A percentile compares a stretch with the other conserved stretches of the same genome.
Evolutionary conservation across 2,888 invertebrate species (phyloP).

Genomic region (Bombylius major): DNA sequence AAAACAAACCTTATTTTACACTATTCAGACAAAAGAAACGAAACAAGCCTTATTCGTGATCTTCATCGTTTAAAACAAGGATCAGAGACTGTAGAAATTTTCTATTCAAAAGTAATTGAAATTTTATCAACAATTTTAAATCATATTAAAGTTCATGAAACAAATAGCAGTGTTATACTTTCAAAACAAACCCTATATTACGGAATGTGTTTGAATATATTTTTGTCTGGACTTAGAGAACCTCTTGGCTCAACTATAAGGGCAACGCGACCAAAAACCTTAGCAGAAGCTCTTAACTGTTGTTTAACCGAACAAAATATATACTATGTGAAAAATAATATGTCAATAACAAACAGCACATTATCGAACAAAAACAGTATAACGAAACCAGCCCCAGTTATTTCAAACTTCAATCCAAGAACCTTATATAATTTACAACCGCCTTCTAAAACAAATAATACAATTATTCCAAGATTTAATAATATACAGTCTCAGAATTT

Average conservation of each 20-base stretch:
- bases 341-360: not conserved
- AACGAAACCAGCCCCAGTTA: not conserved
- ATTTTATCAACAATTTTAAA: not conserved
- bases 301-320: slow-evolving; percentile 11
- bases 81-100: not conserved
- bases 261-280: slow-evolving; percentile 9
- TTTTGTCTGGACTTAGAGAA: slow-evolving; percentile 10
- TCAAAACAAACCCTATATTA: slow-evolving; percentile 8
- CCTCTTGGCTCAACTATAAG: slow-evolving; percentile 10
- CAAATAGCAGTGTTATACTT: not conserved
- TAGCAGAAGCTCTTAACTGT: slow-evolving; percentile 8
- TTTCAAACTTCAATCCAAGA: no score
- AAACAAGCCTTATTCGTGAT: not conserved
- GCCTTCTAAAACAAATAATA: no score
- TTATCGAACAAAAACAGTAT: not conserved
- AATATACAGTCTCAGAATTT: no score
- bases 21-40: not conserved
- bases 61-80: not conserved
- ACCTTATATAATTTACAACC: no score
- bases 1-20: not conserved
- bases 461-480: no score
- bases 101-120: not conserved
- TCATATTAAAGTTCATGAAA: not conserved
- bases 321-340: not conserved
- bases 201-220: slow-evolving; percentile 11